A percentile compares a stretch with the other conserved stretches of the same genome.
Evolutionary conservation across 1,140 invertebrate genomes (phyloP).

Genomic region (Cecropterus lyciades): DNA sequence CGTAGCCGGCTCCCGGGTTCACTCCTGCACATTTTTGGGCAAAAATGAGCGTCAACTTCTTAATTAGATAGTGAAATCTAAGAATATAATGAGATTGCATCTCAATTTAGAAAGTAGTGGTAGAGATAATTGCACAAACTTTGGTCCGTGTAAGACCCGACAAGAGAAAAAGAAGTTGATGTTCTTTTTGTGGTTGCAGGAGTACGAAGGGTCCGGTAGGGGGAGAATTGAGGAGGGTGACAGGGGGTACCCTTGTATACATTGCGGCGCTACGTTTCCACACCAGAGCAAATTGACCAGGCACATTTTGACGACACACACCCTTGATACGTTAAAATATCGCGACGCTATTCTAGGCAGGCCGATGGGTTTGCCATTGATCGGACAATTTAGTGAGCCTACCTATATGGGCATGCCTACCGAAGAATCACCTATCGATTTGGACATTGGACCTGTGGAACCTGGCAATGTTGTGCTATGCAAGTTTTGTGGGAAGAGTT

Average conservation of each 20-base stretch:
- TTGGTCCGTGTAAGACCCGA: slow-evolving; percentile 72
- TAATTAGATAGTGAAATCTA: slow-evolving; percentile 85
- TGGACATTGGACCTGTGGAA: slow-evolving; percentile 84
- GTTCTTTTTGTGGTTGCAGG: slow-evolving; percentile 96
- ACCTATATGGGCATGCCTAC: slow-evolving; percentile 78
- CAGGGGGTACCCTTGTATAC: slow-evolving; percentile 90
- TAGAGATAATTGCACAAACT: slow-evolving; percentile 77
- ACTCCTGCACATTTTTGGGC: slow-evolving; percentile 88
- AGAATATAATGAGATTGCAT: slow-evolving; percentile 76
- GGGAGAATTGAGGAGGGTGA: slow-evolving; percentile 79
- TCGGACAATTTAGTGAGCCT: slow-evolving; percentile 81
- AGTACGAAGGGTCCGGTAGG: slow-evolving; percentile 88
- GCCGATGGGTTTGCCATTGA: slow-evolving; percentile 81
- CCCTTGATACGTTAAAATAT: slow-evolving; percentile 93
- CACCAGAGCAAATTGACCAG: slow-evolving; percentile 95
- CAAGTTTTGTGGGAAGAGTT: slow-evolving; percentile 95
- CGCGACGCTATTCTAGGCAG: slow-evolving; percentile 88
- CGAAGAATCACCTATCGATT: slow-evolving; percentile 79
- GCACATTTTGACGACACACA: slow-evolving; percentile 94
- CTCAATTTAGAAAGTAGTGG: slow-evolving; percentile 81
- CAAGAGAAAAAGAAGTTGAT: slow-evolving; percentile 93
- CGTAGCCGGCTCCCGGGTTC: slow-evolving; percentile 75
- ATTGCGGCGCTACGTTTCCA: slow-evolving; percentile 93
- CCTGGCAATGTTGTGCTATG: slow-evolving; percentile 92
- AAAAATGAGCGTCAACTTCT: slow-evolving; percentile 98